These are phyloP conservation scores for Parelbella ahira DNA, from an alignment of 2,888 invertebrate species.

Conservation along the genomic window DNA sequence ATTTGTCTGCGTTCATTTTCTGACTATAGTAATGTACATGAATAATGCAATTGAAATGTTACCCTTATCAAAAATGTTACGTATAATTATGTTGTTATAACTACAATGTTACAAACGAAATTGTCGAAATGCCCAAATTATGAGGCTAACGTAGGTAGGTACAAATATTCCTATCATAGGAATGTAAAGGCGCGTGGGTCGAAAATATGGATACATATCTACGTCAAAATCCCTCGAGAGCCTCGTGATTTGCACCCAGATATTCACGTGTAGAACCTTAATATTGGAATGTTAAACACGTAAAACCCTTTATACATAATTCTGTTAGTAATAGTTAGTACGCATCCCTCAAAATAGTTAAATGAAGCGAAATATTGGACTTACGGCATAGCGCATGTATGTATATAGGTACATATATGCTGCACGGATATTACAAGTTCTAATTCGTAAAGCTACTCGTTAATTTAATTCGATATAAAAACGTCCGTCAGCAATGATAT, in stretches of 20 bases:
- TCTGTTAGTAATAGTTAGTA: slow-evolving; percentile 18
- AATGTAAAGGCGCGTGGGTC: slow-evolving; percentile 19
- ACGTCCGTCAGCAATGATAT: too few relatives aligned
- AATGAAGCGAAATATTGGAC: slow-evolving; percentile 23
- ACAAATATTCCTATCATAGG: slow-evolving; percentile 22
- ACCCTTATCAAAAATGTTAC: too few relatives aligned
- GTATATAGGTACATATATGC: too few relatives aligned
- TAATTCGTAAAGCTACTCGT: too few relatives aligned
- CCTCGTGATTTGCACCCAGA: slow-evolving; percentile 28
- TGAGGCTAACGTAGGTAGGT: slow-evolving; percentile 16
- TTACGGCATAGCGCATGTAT: too few relatives aligned
- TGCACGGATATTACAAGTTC: too few relatives aligned
- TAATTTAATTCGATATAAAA: too few relatives aligned
- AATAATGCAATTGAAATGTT: too few relatives aligned
- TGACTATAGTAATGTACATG: too few relatives aligned
- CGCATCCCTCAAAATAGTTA: slow-evolving; percentile 11
- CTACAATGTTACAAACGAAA: background rate
- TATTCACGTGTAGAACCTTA: slow-evolving; percentile 30
- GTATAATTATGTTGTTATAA: too few relatives aligned
- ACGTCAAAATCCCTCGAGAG: slow-evolving; percentile 27
- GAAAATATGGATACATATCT: slow-evolving; percentile 18
- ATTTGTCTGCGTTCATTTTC: too few relatives aligned
- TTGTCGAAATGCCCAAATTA: slow-evolving; percentile 9
- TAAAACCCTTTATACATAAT: slow-evolving; percentile 28
- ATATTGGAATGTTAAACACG: slow-evolving; percentile 37